These are phyloP conservation scores for Bryconaethiops microstoma DNA, from an alignment of 2,797 vertebrate genomes.

Conservation along the genomic window DNA sequence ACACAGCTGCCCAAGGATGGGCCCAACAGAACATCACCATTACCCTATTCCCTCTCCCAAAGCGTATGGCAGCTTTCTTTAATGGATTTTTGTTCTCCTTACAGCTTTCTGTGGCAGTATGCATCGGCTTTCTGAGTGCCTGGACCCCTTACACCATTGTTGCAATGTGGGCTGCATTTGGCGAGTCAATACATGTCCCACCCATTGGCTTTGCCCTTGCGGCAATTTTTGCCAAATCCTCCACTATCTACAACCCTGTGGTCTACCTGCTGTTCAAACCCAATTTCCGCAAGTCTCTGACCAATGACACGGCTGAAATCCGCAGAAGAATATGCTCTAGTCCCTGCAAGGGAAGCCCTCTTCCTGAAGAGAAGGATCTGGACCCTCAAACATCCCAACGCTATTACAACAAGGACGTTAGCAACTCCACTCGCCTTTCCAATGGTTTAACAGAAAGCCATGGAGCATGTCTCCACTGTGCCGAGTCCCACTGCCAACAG, in stretches of 20 bases:
- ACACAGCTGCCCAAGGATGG: too few relatives aligned
- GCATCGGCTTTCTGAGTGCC: slow-evolving; percentile 83
- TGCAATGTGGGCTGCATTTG: slow-evolving; percentile 83
- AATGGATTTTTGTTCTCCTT: neutral
- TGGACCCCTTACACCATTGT: slow-evolving; percentile 84
- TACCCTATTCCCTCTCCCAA: too few relatives aligned
- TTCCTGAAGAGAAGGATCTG: slow-evolving; percentile 45
- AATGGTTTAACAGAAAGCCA: slow-evolving; percentile 68
- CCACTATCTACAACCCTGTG: slow-evolving; percentile 85
- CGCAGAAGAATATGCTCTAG: slow-evolving; percentile 68
- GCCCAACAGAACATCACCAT: too few relatives aligned
- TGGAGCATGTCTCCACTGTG: slow-evolving; percentile 66
- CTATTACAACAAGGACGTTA: slow-evolving; percentile 63
- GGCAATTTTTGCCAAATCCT: slow-evolving; percentile 84
- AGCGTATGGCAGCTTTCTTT: neutral
- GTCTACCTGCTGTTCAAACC: slow-evolving; percentile 86
- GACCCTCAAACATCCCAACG: slow-evolving; percentile 59
- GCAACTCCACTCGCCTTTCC: slow-evolving; percentile 66
- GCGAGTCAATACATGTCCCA: slow-evolving; percentile 73
- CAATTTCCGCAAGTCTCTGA: slow-evolving; percentile 83
- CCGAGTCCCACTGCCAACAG: slow-evolving; percentile 42
- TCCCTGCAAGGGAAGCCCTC: slow-evolving; percentile 66
- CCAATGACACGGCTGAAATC: slow-evolving; percentile 68
- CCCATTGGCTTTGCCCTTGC: slow-evolving; percentile 80
- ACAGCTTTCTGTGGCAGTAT: slow-evolving; percentile 84